Base-by-base conservation (phyloP, 2,797 vertebrate genomes). In the Eulemur mongoz region DNA sequence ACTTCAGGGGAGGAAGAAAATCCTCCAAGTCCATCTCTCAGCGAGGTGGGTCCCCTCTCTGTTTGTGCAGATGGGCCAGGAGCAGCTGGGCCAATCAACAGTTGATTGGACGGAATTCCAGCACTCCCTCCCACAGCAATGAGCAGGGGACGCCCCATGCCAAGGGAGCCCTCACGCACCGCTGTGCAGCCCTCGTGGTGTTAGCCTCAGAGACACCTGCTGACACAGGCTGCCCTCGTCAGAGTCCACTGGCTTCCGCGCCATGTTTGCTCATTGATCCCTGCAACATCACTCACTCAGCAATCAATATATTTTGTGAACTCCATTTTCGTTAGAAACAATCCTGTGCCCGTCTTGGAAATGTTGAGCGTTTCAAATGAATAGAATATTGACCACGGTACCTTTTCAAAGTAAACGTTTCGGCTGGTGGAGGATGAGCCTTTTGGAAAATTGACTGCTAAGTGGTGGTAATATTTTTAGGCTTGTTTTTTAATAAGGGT, bases 1-100 rank as follows among this genome's bases (percentile, higher is more conserved):
- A 79, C 97, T 93, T 90, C 75, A 94, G 79, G 17, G 45, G 43
- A 63, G 11, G 40, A 65, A 4, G 30, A 63, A 59, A 96, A 40
- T 9, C 27, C 2, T 32, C 65, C 67, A 86, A 40, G 0, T 65
- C 48, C 30, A 48, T 84, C 91, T 61, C 3, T 91, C 91, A 94
- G 91, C 52, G 79, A 40, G 89, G 35, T 72, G 20, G 59, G 57
- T 48, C 52, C 78, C 13, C 4, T 9, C 38, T 40, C 25, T 76
- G n/a, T 32, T 25, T 23, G 11, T 17, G 27, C 52, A 23, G n/a
- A 8, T 9, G 4, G 72, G 15, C 25, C 27, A 2, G 13, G 4
- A 65, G 13, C 2, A 13, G 1, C 5, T 22, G 4, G 6, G 14
- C 15, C 2, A 4, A 10, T 7, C 23, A 12, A 4, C 1, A 15